Conservation (phyloP, 2,797 vertebrate species). For the Glyptemys insculpta region DNA sequence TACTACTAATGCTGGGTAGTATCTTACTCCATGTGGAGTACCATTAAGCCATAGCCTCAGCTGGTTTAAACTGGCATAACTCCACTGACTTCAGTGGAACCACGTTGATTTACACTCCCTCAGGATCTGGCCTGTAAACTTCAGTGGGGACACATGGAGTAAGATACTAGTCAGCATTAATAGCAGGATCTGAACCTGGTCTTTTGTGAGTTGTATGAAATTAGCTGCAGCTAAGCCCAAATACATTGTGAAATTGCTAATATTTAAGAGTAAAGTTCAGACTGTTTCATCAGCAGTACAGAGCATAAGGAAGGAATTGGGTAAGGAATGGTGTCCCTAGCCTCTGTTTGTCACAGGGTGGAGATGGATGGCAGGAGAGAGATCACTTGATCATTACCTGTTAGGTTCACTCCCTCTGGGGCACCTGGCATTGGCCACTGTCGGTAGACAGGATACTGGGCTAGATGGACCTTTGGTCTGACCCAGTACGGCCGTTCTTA, state of each 20-base stretch:
- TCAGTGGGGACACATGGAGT: fast-evolving
- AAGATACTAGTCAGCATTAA: neutral
- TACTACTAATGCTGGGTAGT: neutral
- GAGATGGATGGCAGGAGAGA: no score
- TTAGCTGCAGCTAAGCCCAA: neutral
- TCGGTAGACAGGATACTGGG: no score
- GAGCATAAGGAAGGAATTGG: neutral
- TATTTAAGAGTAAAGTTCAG: neutral
- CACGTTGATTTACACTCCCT: neutral
- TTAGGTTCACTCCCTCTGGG: no score
- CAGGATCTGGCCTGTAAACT: neutral
- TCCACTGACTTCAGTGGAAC: neutral
- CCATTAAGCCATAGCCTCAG: neutral
- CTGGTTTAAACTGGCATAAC: neutral
- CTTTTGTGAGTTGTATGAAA: neutral
- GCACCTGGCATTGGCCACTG: no score
- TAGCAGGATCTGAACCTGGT: neutral
- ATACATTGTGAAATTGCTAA: neutral
- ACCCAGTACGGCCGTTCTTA: no score
- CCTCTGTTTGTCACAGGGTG: no score
- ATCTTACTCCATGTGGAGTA: neutral
- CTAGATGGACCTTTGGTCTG: no score
- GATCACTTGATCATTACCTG: no score
- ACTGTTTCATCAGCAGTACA: neutral
- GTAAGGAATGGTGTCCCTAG: no score